Percentiles rank a stretch among this genome's conserved stretches.
Evolutionary conservation across 2,113 vertebrate species (phyloP).

Genomic region (Apodemus sylvaticus): DNA sequence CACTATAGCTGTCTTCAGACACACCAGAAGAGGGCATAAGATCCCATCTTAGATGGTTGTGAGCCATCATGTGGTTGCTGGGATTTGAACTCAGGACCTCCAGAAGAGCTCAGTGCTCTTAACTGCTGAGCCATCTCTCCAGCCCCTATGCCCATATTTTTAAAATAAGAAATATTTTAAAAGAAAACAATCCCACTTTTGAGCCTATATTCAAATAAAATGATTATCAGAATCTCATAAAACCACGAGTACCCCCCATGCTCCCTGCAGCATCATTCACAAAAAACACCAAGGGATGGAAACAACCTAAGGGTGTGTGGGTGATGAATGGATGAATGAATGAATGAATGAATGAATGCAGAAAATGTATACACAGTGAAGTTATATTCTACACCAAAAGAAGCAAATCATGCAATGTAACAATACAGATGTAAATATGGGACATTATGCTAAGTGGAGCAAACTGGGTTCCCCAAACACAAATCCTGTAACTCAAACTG

Average conservation of each 20-base stretch:
- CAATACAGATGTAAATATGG: not conserved
- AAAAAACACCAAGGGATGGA: not conserved
- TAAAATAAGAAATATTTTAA: not conserved
- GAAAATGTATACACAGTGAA: not conserved
- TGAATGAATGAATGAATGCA: not conserved
- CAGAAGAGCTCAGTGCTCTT: too few relatives aligned
- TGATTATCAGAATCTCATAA: not conserved
- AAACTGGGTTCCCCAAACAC: not conserved
- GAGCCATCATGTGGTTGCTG: too few relatives aligned
- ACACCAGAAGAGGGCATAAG: too few relatives aligned
- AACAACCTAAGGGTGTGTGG: not conserved
- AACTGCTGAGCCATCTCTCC: too few relatives aligned
- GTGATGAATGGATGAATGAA: not conserved
- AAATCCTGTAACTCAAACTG: not conserved
- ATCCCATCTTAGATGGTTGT: too few relatives aligned
- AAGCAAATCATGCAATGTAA: not conserved
- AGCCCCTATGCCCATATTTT: not conserved
- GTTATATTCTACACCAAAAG: not conserved
- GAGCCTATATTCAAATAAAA: not conserved
- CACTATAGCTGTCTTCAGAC: too few relatives aligned
- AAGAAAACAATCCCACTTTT: not conserved
- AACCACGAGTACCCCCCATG: too few relatives aligned
- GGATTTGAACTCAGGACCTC: too few relatives aligned
- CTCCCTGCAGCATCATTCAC: not conserved
- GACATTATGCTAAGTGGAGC: not conserved